phyloP scores from a whole-genome alignment of 2,888 invertebrate genomes.

The Malthinus seriepunctatus region DNA sequence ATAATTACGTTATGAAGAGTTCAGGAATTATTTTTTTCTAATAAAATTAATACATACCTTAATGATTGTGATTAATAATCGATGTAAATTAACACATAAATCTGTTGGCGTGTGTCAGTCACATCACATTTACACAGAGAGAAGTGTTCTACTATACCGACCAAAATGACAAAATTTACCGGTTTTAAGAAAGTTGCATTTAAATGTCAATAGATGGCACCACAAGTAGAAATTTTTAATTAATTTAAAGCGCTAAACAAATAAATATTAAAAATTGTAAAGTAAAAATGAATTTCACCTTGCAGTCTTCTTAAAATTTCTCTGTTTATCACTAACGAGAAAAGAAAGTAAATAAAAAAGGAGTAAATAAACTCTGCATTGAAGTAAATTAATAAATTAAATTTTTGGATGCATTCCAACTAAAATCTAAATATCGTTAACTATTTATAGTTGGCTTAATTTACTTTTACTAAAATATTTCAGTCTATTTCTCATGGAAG shows the following conservation, averaged over 20 bases:
- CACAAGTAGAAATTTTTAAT: neutral
- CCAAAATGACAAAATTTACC: neutral
- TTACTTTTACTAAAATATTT: neutral
- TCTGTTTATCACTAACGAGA: too few relatives aligned
- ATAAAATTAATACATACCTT: constrained; percentile 33
- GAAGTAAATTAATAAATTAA: neutral
- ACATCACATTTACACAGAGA: constrained; percentile 41
- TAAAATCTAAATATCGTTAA: neutral
- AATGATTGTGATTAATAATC: constrained; percentile 35
- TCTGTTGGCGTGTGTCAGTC: constrained; percentile 40
- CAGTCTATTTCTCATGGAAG: neutral
- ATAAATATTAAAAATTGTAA: too few relatives aligned
- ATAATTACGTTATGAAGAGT: neutral
- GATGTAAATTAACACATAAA: constrained; percentile 38
- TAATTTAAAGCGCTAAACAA: neutral
- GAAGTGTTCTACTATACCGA: constrained; percentile 1
- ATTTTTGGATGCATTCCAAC: neutral
- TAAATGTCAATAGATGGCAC: too few relatives aligned
- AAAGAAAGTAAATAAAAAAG: too few relatives aligned
- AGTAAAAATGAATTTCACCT: too few relatives aligned
- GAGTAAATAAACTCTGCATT: too few relatives aligned
- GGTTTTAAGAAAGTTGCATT: neutral
- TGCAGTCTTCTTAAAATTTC: too few relatives aligned
- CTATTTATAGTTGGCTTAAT: neutral
- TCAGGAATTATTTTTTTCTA: too few relatives aligned